phyloP scores from a whole-genome alignment of 2,797 vertebrate species.

The Avahi laniger region DNA sequence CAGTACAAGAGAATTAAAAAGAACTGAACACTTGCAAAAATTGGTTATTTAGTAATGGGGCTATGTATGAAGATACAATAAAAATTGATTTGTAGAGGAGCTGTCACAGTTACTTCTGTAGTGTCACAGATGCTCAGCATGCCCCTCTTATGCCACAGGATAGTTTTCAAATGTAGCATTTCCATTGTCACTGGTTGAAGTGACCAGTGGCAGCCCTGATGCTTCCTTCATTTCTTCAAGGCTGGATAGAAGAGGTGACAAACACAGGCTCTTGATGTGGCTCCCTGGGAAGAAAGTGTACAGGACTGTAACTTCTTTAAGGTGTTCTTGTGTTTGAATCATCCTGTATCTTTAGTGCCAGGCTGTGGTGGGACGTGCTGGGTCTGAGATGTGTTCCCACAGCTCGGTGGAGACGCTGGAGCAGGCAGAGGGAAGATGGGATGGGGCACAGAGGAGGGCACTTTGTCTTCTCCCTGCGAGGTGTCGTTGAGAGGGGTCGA shows the following conservation, averaged over 20 bases:
- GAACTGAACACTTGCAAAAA: neutral
- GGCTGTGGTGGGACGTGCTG: neutral
- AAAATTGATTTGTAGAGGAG: neutral
- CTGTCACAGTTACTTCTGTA: fast-evolving
- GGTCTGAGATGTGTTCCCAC: neutral
- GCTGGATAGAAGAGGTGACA: neutral
- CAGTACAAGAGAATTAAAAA: neutral
- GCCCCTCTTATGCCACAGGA: neutral
- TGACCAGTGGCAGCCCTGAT: neutral
- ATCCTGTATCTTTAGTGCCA: neutral
- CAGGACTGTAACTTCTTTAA: fast-evolving
- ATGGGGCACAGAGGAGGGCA: neutral
- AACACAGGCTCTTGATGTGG: neutral
- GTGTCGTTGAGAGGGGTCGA: neutral
- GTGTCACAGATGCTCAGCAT: neutral
- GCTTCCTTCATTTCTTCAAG: neutral
- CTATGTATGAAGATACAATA: neutral
- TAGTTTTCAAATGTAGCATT: neutral
- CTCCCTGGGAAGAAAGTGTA: neutral
- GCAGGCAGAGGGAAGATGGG: neutral
- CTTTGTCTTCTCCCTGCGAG: fast-evolving
- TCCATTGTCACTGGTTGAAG: neutral
- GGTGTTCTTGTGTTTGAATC: neutral
- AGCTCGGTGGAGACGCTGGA: neutral
- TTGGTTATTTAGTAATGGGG: neutral